Evolutionary conservation across 37 sponge, comb jelly and placozoan genomes (phyloP).

Genomic region (Hexactinellida sp.): DNA sequence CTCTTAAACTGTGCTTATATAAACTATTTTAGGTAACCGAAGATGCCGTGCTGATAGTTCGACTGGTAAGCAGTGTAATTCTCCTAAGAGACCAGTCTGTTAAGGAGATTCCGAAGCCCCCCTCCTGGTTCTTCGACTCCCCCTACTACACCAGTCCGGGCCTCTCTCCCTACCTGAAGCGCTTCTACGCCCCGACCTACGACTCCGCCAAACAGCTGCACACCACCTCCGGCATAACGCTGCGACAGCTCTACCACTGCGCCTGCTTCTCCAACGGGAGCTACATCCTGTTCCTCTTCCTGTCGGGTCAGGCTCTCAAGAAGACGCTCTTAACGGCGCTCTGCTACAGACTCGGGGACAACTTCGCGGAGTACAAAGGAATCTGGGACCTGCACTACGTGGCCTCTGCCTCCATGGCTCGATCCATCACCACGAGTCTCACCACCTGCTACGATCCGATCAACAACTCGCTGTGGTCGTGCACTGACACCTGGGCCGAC

Average conservation of each 20-base stretch:
- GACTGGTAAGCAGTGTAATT: background rate
- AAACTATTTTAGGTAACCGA: background rate
- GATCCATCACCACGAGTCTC: background rate
- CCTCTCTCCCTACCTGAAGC: background rate
- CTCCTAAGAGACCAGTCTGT: slow-evolving; percentile 7
- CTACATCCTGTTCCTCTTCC: background rate
- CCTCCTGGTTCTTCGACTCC: slow-evolving; percentile 9
- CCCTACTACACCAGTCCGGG: background rate
- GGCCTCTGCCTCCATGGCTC: slow-evolving; percentile 5
- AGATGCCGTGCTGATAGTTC: background rate
- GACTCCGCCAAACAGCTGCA: background rate
- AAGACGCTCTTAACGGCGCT: background rate
- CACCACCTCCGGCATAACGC: background rate
- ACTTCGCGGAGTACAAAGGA: slow-evolving; percentile 6
- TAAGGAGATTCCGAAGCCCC: background rate
- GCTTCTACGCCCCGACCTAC: background rate
- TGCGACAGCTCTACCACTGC: background rate
- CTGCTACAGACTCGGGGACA: background rate
- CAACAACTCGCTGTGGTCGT: slow-evolving; percentile 73
- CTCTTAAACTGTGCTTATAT: too few species aligned
- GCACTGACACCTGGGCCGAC: slow-evolving; percentile 59
- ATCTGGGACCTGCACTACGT: slow-evolving; percentile 5
- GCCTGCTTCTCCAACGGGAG: background rate
- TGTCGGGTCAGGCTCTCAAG: background rate
- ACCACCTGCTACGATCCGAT: slow-evolving; percentile 51